These are phyloP conservation scores for Amphiura filiformis DNA, from an alignment of 35 echinoderm and acorn worm genomes.

Conservation along the genomic window DNA sequence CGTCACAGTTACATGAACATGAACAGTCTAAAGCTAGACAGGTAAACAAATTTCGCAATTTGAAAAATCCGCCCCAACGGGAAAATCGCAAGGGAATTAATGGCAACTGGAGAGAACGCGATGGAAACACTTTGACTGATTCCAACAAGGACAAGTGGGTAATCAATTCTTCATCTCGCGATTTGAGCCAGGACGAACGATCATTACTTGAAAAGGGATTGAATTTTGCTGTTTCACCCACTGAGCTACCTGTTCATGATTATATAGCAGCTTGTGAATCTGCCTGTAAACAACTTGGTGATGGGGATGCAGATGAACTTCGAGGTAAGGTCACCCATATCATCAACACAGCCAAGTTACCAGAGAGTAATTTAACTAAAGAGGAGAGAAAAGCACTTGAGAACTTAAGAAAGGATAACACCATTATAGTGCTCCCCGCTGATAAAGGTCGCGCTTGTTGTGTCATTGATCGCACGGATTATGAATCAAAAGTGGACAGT, in stretches of 20 bases:
- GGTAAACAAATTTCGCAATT: neutral
- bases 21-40: neutral
- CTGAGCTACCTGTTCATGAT: neutral
- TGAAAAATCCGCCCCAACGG: neutral
- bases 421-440: conserved; percentile 21
- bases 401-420: neutral
- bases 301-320: neutral
- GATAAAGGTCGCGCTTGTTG: conserved; percentile 34
- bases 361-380: conserved; percentile 3
- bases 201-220: neutral
- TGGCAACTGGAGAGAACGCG: too few species aligned
- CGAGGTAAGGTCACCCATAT: neutral
- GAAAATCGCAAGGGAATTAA: neutral
- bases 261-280: neutral
- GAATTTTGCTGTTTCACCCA: neutral
- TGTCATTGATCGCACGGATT: conserved; percentile 11
- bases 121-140: neutral
- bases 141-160: neutral
- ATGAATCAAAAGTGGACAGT: neutral
- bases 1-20: neutral
- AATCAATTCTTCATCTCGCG: neutral
- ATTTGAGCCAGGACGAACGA: neutral
- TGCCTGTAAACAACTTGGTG: neutral
- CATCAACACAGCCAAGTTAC: conserved; percentile 11
- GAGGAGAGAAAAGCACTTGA: conserved; percentile 10